These are phyloP conservation scores for Lucifuga dentata DNA, from an alignment of 2,113 vertebrate species.

Conservation along the genomic window DNA sequence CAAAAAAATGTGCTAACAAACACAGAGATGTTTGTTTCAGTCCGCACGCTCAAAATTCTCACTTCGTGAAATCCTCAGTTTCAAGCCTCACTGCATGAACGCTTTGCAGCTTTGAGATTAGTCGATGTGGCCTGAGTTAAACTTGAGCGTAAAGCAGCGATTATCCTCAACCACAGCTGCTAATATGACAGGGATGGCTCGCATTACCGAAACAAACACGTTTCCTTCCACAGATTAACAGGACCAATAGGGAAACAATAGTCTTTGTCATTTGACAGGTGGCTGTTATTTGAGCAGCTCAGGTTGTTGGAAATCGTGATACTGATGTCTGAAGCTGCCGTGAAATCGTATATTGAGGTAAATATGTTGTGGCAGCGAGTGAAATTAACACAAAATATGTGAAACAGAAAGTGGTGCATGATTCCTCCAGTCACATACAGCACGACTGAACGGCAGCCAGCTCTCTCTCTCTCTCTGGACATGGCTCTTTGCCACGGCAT, in stretches of 20 bases:
- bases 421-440: constrained; percentile 3
- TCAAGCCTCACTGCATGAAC: too few relatives aligned
- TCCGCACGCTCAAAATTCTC: neutral
- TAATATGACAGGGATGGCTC: neutral
- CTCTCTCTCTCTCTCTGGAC: constrained; percentile 42
- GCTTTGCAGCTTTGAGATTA: constrained; percentile 10
- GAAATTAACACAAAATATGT: constrained; percentile 1
- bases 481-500: constrained; percentile 56
- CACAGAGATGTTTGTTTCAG: neutral
- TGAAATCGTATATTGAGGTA: too few relatives aligned
- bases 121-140: constrained; percentile 2
- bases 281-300: constrained; percentile 49
- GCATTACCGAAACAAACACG: constrained; percentile 1
- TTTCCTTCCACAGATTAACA: neutral
- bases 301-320: neutral
- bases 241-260: neutral
- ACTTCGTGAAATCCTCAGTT: neutral
- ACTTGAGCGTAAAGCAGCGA: constrained; percentile 19
- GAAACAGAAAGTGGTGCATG: constrained; percentile 6
- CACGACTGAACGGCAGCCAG: constrained; percentile 8
- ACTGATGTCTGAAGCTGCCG: neutral
- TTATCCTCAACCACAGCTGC: constrained; percentile 47
- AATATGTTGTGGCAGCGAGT: constrained; percentile 1
- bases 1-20: constrained; percentile 6
- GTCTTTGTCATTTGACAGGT: neutral